These are phyloP conservation scores for Melolontha melolontha DNA, from an alignment of 2,888 invertebrate genomes.

Conservation along the genomic window DNA sequence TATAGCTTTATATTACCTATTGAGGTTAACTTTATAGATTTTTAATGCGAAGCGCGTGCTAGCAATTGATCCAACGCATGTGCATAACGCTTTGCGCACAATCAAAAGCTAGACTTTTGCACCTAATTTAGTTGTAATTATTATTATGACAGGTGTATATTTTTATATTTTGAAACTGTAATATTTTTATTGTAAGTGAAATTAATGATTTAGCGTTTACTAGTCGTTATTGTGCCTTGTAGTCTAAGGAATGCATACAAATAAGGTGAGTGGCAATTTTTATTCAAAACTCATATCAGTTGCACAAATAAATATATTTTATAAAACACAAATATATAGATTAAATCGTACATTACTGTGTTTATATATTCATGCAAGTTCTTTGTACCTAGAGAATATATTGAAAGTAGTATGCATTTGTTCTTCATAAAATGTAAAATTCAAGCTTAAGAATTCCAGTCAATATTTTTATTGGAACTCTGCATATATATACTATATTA, in stretches of 20 bases:
- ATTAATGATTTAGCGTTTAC: conserved; percentile 9
- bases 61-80: conserved; percentile 21
- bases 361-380: too few species aligned
- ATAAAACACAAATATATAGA: too few species aligned
- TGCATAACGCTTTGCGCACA: conserved; percentile 8
- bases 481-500: too few species aligned
- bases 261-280: conserved; percentile 16
- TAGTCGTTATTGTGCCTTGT: conserved; percentile 19
- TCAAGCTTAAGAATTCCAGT: too few species aligned
- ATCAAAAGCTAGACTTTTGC: conserved; percentile 5
- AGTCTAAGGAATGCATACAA: conserved; percentile 20
- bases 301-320: too few species aligned
- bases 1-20: background rate
- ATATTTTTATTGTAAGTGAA: background rate
- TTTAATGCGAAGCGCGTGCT: conserved; percentile 13
- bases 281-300: background rate
- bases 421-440: too few species aligned
- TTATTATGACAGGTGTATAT: conserved; percentile 36
- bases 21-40: conserved; percentile 11
- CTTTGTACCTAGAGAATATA: too few species aligned
- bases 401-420: too few species aligned
- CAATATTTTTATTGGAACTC: too few species aligned
- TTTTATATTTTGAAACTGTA: conserved; percentile 13
- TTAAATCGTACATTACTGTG: too few species aligned
- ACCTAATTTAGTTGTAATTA: conserved; percentile 31